phyloP scores from a whole-genome alignment of 2,797 vertebrate species.

The Denticeps clupeoides region DNA sequence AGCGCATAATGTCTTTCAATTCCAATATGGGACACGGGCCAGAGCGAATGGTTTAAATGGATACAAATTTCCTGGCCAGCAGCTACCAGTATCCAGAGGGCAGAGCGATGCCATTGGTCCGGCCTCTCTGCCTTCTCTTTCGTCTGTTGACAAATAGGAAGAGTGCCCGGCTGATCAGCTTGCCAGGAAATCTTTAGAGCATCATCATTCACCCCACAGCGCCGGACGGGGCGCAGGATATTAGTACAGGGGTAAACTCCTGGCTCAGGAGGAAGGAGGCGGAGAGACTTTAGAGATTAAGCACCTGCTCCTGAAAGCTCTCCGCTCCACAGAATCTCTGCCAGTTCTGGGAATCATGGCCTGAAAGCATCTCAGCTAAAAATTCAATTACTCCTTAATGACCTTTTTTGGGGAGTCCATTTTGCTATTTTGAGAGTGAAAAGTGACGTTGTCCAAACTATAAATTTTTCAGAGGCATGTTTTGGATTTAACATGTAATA shows the following conservation, averaged over 20 bases:
- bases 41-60: constrained; percentile 18
- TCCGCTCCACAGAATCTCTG: too few species aligned
- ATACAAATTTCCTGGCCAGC: constrained; percentile 13
- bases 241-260: constrained; percentile 27
- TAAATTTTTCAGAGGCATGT: constrained; percentile 19
- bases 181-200: constrained; percentile 43
- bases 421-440: too few species aligned
- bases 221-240: constrained; percentile 29
- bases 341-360: too few species aligned
- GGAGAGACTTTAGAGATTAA: constrained; percentile 40
- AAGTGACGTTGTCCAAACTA: too few species aligned
- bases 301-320: constrained; percentile 37
- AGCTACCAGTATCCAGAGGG: constrained; percentile 8
- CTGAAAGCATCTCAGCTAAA: too few species aligned
- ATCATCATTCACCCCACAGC: constrained; percentile 43
- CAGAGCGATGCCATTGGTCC: constrained; percentile 9
- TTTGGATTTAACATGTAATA: too few species aligned
- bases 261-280: constrained; percentile 23
- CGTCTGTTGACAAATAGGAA: constrained; percentile 32
- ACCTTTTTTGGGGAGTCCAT: too few species aligned
- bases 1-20: constrained; percentile 10
- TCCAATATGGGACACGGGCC: constrained; percentile 8
- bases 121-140: background rate
- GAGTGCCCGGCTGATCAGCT: constrained; percentile 38
- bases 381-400: too few species aligned